A percentile compares a stretch with the other conserved stretches of the same genome.
phyloP scores from a whole-genome alignment of 2,888 invertebrate species.

The Hemaris fuciformis region DNA sequence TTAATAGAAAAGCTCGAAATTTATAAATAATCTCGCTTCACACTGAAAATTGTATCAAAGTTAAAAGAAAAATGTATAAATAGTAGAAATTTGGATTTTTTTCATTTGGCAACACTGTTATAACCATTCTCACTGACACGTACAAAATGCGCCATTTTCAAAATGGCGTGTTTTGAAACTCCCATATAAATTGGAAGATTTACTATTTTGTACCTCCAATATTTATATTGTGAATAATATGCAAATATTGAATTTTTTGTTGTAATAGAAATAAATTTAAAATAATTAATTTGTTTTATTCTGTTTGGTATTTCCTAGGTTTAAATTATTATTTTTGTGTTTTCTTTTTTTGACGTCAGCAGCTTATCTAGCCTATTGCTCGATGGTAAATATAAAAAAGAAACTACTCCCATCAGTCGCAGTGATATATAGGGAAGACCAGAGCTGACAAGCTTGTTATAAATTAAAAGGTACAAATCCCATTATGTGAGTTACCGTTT shows the following conservation, averaged over 20 bases:
- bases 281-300: not conserved
- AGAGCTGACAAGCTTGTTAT: too few species aligned
- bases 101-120: constrained; percentile 1
- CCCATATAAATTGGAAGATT: not conserved
- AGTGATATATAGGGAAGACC: too few species aligned
- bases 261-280: constrained; percentile 7
- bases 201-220: constrained; percentile 7
- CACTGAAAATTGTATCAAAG: not conserved
- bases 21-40: constrained; percentile 2
- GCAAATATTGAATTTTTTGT: constrained; percentile 3
- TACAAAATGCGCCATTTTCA: too few species aligned
- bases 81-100: not conserved
- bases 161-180: too few species aligned
- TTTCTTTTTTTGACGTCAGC: too few species aligned
- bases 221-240: constrained; percentile 6
- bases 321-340: too few species aligned
- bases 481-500: too few species aligned
- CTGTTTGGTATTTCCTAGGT: not conserved
- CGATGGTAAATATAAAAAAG: too few species aligned
- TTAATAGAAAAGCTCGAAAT: constrained; percentile 6
- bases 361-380: too few species aligned
- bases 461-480: too few species aligned
- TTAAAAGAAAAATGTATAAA: not conserved
- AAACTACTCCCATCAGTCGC: not conserved
- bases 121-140: not conserved